Evolutionary conservation across 2,888 invertebrate genomes (phyloP).

Genomic region (Altica lythri): DNA sequence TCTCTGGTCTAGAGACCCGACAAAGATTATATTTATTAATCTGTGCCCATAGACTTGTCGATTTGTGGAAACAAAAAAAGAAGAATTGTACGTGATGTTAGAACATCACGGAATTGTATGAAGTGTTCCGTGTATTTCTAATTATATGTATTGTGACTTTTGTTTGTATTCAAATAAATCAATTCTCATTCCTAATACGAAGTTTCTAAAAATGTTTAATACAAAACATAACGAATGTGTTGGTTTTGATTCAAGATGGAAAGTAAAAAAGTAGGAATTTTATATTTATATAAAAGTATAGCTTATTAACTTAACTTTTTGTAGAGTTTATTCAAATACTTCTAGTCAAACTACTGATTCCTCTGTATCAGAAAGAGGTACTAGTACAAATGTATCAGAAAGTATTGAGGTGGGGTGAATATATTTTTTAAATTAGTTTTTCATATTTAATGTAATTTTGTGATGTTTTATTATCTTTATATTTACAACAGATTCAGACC

Average conservation of each 20-base stretch:
- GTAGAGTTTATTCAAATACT: conserved; percentile 46
- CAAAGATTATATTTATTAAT: too few relatives aligned
- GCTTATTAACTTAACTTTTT: conserved; percentile 10
- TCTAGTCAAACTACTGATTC: conserved; percentile 50
- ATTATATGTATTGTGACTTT: too few relatives aligned
- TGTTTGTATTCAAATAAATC: conserved; percentile 1
- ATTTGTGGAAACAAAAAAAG: too few relatives aligned
- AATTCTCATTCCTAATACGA: too few relatives aligned
- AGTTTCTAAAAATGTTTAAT: conserved; percentile 54
- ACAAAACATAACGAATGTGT: conserved; percentile 57
- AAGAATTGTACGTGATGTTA: too few relatives aligned
- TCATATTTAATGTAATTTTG: background rate
- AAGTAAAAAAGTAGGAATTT: conserved; percentile 51
- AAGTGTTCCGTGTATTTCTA: too few relatives aligned
- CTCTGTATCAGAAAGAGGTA: conserved; percentile 44
- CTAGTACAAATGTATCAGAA: conserved; percentile 49
- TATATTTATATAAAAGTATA: background rate
- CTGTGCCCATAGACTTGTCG: too few relatives aligned
- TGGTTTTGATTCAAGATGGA: conserved; percentile 59
- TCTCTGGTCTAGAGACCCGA: too few relatives aligned
- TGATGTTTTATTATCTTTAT: background rate
- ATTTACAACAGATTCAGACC: conserved; percentile 56
- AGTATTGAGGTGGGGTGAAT: conserved; percentile 41
- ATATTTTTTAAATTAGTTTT: background rate
- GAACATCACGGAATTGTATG: too few relatives aligned